Evolutionary conservation across 1,140 invertebrate species (phyloP), one percentile per base, ranked within the genome.

Genomic region (Asobara japonica): DNA sequence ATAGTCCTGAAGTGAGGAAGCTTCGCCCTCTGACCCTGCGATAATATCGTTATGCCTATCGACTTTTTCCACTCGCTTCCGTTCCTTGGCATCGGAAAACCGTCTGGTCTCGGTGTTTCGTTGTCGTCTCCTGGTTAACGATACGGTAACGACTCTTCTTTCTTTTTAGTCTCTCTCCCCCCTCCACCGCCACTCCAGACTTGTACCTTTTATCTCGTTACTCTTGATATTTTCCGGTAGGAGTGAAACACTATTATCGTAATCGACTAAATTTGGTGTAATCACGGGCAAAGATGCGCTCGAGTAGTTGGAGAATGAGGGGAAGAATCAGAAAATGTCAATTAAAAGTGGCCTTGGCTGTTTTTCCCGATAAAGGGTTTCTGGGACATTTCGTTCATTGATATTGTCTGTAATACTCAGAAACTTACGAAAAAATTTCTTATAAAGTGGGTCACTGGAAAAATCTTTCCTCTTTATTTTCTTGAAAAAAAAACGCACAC

Each of bases 1-100:
- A 61, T 56, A 65, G 16, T 38, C 45, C 10, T 22, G 13, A 41
- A 18, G 30, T 18, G 27, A 65, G 33, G 61, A 65, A 27, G 10
- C 56, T 56, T 60, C 16, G 41, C 30, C 36, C 48, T 62, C 36
- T 66, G 29, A 61, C 33, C 65, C 22, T 61, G 36, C 51, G 71
- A 73, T 73, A 73, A 73, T 73, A 73, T 73, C 71, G 71, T 73
- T 73, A 73, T 65, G 71, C 71, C 71, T 73, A 73, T 73, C 71
- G 71, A 25, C 65, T 29, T 41, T 6, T 22, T 41, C 22, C 65
- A 31, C 31, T 38, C 45, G 30, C 31, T 11, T 56, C 25, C 56
- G 25, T 56, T 38, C 41, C 60, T 61, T 31, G 16, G 62, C 31
- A 65, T 65, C 62, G 33, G 20, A 36, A 65, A 18, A 64, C 29